Evolutionary conservation across 2,113 vertebrate genomes (phyloP).

Genomic region (Hippoglossus stenolepis): DNA sequence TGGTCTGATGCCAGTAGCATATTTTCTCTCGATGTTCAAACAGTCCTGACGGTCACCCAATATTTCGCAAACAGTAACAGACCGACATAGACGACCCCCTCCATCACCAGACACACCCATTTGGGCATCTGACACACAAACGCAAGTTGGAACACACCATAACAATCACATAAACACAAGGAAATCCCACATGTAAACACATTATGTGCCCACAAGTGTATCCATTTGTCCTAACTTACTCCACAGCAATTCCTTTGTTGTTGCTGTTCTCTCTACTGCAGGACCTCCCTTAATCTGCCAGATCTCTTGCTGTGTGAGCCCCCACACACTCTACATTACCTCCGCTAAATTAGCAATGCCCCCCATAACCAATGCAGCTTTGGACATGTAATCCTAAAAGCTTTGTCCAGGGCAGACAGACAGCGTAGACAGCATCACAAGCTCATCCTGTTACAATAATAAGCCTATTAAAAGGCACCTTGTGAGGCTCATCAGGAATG

Average conservation of each 20-base stretch:
- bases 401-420: conserved; percentile 44
- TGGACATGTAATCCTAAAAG: conserved; percentile 46
- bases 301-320: conserved; percentile 2
- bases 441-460: conserved; percentile 45
- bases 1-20: not conserved
- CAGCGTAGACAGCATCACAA: conserved; percentile 26
- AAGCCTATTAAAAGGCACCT: conserved; percentile 43
- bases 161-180: conserved; percentile 11
- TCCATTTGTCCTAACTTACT: not conserved
- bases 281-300: not conserved
- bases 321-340: not conserved
- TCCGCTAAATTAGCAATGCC: not conserved
- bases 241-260: conserved; percentile 9
- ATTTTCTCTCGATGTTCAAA: not conserved
- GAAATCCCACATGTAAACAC: conserved; percentile 7
- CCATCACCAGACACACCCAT: not conserved
- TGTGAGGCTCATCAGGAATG: conserved; percentile 10
- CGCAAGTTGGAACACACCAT: not conserved
- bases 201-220: not conserved
- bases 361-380: conserved; percentile 13
- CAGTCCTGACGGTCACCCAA: not conserved
- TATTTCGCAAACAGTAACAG: not conserved
- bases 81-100: not conserved
- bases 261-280: not conserved
- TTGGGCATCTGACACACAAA: conserved; percentile 16